Evolutionary conservation across 2,888 invertebrate genomes (phyloP).

Genomic region (Patella ulyssiponensis): DNA sequence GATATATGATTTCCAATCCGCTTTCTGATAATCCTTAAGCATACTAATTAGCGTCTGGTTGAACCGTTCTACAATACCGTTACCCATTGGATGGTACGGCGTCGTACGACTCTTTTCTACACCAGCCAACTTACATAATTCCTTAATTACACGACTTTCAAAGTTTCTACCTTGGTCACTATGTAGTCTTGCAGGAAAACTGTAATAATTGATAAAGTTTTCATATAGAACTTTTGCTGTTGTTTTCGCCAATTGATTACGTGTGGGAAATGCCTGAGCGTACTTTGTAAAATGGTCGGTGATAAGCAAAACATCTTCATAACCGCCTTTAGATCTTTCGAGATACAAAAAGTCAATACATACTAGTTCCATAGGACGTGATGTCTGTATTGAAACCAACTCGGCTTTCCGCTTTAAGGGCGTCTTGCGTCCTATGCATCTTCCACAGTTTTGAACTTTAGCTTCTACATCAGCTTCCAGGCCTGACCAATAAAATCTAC

Average conservation of each 20-base stretch:
- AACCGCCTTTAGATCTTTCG: constrained; percentile 22
- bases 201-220: background rate
- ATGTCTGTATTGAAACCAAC: too few species aligned
- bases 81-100: background rate
- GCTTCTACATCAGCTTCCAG: too few species aligned
- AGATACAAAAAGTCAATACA: too few species aligned
- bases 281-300: constrained; percentile 24
- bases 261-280: constrained; percentile 30
- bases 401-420: too few species aligned
- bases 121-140: constrained; percentile 20
- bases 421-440: too few species aligned
- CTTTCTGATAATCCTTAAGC: background rate
- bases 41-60: background rate
- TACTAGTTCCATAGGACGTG: too few species aligned
- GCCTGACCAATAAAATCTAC: too few species aligned
- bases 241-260: constrained; percentile 26
- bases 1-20: background rate
- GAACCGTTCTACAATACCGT: background rate
- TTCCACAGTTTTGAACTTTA: too few species aligned
- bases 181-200: background rate
- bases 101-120: background rate
- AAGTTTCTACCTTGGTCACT: background rate
- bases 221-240: background rate
- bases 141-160: constrained; percentile 6
- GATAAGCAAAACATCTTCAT: constrained; percentile 21